A percentile compares a stretch with the other conserved stretches of the same genome.
phyloP scores from a whole-genome alignment of 2,888 invertebrate species.

The Pycnomerus fuliginosus region DNA sequence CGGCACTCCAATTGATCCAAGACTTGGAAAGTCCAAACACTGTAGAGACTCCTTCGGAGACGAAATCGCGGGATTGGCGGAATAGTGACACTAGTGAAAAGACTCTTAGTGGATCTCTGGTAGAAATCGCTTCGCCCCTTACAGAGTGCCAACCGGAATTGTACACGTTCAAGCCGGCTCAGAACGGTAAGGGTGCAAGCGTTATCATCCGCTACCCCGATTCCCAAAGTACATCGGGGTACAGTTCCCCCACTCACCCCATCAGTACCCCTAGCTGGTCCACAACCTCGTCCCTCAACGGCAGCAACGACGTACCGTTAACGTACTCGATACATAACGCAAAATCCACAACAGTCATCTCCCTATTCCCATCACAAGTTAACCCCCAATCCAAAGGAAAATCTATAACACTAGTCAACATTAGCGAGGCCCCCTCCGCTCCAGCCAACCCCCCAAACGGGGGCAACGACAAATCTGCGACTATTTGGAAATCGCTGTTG shows the following conservation, averaged over 20 bases:
- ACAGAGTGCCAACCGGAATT: slow-evolving; percentile 44
- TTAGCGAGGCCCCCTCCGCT: slow-evolving; percentile 35
- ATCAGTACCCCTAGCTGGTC: slow-evolving; percentile 50
- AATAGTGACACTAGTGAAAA: slow-evolving; percentile 49
- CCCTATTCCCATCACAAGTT: slow-evolving; percentile 46
- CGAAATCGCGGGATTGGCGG: slow-evolving; percentile 45
- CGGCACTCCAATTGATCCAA: slow-evolving; percentile 55
- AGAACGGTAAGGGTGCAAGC: slow-evolving; percentile 46
- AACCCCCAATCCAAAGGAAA: slow-evolving; percentile 43
- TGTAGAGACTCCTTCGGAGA: slow-evolving; percentile 52
- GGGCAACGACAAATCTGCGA: slow-evolving; percentile 6
- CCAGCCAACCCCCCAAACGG: slow-evolving; percentile 25
- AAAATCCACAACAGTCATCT: slow-evolving; percentile 52
- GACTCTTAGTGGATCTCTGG: slow-evolving; percentile 52
- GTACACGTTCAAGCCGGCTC: slow-evolving; percentile 42
- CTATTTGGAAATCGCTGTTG: slow-evolving; percentile 47
- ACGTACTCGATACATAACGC: slow-evolving; percentile 51
- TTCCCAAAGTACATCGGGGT: slow-evolving; percentile 56
- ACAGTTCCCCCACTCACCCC: slow-evolving; percentile 53
- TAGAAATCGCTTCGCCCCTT: slow-evolving; percentile 48
- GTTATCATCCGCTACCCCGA: slow-evolving; percentile 49
- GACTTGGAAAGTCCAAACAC: slow-evolving; percentile 56
- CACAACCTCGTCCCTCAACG: slow-evolving; percentile 50
- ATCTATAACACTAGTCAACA: slow-evolving; percentile 52
- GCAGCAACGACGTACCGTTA: slow-evolving; percentile 46